These are phyloP conservation scores for Pangasius larnaudii DNA, from an alignment of 2,797 vertebrate species.

Conservation along the genomic window DNA sequence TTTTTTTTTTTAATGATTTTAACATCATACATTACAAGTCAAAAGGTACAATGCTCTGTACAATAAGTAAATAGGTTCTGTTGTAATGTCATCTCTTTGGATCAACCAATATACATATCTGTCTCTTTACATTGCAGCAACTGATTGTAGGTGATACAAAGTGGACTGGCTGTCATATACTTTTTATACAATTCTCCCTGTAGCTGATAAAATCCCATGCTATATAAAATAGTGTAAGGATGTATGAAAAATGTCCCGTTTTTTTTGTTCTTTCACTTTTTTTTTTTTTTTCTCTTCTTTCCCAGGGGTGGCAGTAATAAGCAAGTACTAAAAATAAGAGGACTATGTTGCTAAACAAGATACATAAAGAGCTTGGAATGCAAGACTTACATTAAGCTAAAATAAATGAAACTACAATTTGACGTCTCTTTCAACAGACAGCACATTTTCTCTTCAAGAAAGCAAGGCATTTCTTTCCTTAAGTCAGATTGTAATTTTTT, in stretches of 20 bases:
- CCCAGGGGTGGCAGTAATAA: slow-evolving; percentile 74
- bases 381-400: slow-evolving; percentile 79
- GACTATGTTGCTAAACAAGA: slow-evolving; percentile 75
- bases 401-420: slow-evolving; percentile 78
- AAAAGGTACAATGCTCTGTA: slow-evolving; percentile 83
- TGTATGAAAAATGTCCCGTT: slow-evolving; percentile 72
- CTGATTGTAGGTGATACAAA: slow-evolving; percentile 80
- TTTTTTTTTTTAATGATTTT: slow-evolving; percentile 82
- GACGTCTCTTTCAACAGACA: slow-evolving; percentile 68
- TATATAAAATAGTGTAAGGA: slow-evolving; percentile 76
- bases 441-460: slow-evolving; percentile 67
- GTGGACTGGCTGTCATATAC: slow-evolving; percentile 68
- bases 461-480: slow-evolving; percentile 50
- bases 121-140: slow-evolving; percentile 80
- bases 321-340: slow-evolving; percentile 72
- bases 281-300: slow-evolving; percentile 64
- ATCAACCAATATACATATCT: slow-evolving; percentile 87
- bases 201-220: slow-evolving; percentile 74
- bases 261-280: slow-evolving; percentile 64
- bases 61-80: slow-evolving; percentile 84
- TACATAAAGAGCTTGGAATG: slow-evolving; percentile 84
- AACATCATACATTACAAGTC: slow-evolving; percentile 84
- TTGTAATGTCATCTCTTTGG: slow-evolving; percentile 86
- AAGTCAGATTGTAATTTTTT: slow-evolving; percentile 38
- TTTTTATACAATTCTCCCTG: slow-evolving; percentile 77